These are phyloP conservation scores for Macaria liturata DNA, from an alignment of 2,888 invertebrate genomes.

Conservation along the genomic window DNA sequence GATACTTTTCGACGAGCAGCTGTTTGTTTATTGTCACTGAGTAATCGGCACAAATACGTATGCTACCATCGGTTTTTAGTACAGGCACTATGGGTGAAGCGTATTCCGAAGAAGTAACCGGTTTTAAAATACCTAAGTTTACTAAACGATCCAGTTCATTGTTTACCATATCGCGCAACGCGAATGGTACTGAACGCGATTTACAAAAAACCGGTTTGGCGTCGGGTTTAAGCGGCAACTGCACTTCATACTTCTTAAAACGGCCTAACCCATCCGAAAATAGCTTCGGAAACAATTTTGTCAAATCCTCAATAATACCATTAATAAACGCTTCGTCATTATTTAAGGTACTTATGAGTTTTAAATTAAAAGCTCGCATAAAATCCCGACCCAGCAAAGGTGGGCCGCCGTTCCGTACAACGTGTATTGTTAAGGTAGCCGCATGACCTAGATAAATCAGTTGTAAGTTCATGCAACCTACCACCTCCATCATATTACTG, in stretches of 20 bases:
- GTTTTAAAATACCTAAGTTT: background rate
- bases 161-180: background rate
- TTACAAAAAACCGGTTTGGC: background rate
- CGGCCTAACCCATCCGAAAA: background rate
- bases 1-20: background rate
- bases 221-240: background rate
- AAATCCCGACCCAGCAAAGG: background rate
- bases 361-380: background rate
- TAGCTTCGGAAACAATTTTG: background rate
- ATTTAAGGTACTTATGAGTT: background rate
- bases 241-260: background rate
- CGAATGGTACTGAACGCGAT: background rate
- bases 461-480: background rate
- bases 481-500: background rate
- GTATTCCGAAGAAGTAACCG: background rate
- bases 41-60: background rate
- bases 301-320: background rate
- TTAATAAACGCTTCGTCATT: background rate
- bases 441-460: background rate
- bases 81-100: background rate
- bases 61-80: background rate
- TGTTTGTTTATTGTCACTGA: background rate
- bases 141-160: background rate
- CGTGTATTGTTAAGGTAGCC: background rate
- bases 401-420: background rate